Percentiles rank a stretch among this genome's conserved stretches.
Conservation (phyloP, 1,140 invertebrate genomes). For the Diorhabda sublineata region DNA sequence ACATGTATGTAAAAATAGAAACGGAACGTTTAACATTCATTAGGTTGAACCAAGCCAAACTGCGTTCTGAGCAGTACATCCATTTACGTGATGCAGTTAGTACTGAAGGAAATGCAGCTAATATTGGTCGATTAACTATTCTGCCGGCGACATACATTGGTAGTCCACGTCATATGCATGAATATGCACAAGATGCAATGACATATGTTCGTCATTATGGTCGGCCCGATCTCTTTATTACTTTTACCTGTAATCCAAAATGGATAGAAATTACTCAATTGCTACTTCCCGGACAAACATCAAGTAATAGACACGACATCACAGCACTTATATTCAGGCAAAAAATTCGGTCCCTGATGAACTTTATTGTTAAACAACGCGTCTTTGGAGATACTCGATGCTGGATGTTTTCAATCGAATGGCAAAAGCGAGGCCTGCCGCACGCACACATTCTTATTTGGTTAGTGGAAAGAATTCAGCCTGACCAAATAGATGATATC, state of each 20-base stretch:
- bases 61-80: neutral
- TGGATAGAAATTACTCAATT: constrained; percentile 20
- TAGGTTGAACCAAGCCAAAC: too few species aligned
- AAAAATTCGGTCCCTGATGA: constrained; percentile 16
- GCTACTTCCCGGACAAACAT: neutral
- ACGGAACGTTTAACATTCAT: neutral
- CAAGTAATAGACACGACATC: neutral
- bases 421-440: constrained; percentile 22
- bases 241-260: constrained; percentile 25
- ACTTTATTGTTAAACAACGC: constrained; percentile 14
- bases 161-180: neutral
- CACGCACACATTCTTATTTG: too few species aligned
- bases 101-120: neutral
- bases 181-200: constrained; percentile 5
- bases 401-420: constrained; percentile 24
- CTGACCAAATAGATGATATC: too few species aligned
- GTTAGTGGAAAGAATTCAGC: too few species aligned
- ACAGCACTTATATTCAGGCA: constrained; percentile 16
- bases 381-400: constrained; percentile 11
- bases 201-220: neutral
- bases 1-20: neutral
- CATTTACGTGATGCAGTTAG: neutral
- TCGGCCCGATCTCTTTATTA: constrained; percentile 16
- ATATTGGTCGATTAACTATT: too few species aligned
- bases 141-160: neutral